Conservation (phyloP, 2,888 invertebrate genomes). For the Lasioglossum lativentre region DNA sequence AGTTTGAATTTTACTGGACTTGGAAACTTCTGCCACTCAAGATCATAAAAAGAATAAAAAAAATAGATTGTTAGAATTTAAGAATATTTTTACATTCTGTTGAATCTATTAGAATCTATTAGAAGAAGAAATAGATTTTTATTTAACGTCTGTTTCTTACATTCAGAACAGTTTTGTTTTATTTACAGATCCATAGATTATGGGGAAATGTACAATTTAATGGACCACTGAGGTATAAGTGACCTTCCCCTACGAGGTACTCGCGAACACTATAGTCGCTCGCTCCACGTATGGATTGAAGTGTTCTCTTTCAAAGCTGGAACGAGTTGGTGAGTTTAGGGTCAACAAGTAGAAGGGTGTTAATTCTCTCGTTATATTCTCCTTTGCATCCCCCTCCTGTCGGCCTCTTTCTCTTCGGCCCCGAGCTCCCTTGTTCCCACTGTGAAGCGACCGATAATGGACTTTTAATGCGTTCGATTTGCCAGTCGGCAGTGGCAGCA, state of each 20-base stretch:
- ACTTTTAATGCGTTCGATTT: conserved; percentile 76
- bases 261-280: neutral
- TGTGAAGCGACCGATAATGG: conserved; percentile 68
- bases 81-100: too few relatives aligned
- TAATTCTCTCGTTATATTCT: conserved; percentile 58
- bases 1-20: too few relatives aligned
- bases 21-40: too few relatives aligned
- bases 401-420: conserved; percentile 39
- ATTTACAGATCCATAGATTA: neutral
- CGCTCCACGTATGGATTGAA: neutral
- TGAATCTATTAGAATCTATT: too few relatives aligned
- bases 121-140: too few relatives aligned
- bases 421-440: conserved; percentile 44
- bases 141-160: too few relatives aligned
- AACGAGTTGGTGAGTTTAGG: conserved; percentile 55
- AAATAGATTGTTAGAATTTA: too few relatives aligned
- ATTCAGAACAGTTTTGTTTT: too few relatives aligned
- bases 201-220: neutral
- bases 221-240: neutral
- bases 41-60: too few relatives aligned
- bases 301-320: conserved; percentile 14
- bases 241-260: neutral
- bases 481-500: conserved; percentile 55
- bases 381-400: conserved; percentile 44
- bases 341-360: conserved; percentile 62